A percentile compares a stretch with the other conserved stretches of the same genome.
Evolutionary conservation across 2,888 invertebrate species (phyloP).

Genomic region (Norana najaformis): DNA sequence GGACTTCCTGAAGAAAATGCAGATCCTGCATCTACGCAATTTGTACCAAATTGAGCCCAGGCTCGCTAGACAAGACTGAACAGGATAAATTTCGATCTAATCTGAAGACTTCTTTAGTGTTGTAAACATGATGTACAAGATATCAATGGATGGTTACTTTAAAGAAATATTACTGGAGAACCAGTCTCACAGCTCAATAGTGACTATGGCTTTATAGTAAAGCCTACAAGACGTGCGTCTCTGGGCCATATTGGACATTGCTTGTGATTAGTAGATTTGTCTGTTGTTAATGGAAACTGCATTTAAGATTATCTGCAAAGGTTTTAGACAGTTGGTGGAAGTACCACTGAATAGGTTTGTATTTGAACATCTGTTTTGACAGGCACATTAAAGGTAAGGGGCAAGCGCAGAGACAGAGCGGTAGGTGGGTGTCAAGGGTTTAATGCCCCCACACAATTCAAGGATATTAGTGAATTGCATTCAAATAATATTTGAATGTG

Average conservation of each 20-base stretch:
- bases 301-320: not conserved
- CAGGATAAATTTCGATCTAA: not conserved
- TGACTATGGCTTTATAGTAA: not conserved
- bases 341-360: not conserved
- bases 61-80: not conserved
- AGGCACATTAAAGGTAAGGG: too few relatives aligned
- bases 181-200: not conserved
- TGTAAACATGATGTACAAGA: not conserved
- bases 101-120: not conserved
- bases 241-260: not conserved
- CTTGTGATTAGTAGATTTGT: too few relatives aligned
- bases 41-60: not conserved
- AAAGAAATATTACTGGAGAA: not conserved
- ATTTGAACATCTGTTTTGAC: not conserved
- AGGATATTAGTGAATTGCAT: too few relatives aligned
- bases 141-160: not conserved
- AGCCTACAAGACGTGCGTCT: not conserved
- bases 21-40: not conserved
- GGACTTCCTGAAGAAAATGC: not conserved
- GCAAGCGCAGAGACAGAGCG: too few relatives aligned
- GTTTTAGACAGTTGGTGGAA: too few relatives aligned
- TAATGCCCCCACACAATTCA: too few relatives aligned
- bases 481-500: too few relatives aligned
- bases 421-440: too few relatives aligned
- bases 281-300: too few relatives aligned